Evolutionary conservation across 2,888 invertebrate genomes (phyloP).

Genomic region (Tuberolachnus salignus): DNA sequence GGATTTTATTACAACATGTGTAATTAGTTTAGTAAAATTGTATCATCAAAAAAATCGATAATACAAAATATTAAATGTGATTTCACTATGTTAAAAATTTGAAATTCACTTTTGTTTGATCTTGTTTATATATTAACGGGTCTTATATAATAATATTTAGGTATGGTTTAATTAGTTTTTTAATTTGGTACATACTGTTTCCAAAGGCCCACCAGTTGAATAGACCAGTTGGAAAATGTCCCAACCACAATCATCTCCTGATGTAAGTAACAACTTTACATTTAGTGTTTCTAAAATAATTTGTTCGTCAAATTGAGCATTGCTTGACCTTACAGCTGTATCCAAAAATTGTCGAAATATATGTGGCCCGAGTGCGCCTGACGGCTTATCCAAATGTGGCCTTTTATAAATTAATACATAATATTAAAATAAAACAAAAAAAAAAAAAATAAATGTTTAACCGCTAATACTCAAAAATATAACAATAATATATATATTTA

Average conservation of each 20-base stretch:
- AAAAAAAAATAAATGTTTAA: too few relatives aligned
- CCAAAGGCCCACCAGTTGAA: constrained; percentile 85
- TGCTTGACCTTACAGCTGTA: constrained; percentile 86
- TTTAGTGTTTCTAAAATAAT: constrained; percentile 88
- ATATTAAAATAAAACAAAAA: too few relatives aligned
- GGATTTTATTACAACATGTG: background rate
- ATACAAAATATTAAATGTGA: too few relatives aligned
- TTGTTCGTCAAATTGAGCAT: constrained; percentile 90
- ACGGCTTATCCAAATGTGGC: constrained; percentile 86
- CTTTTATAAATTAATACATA: constrained; percentile 64
- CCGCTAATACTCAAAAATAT: too few relatives aligned
- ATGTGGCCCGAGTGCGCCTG: constrained; percentile 83
- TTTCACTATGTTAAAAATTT: too few relatives aligned
- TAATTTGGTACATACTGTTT: constrained; percentile 68
- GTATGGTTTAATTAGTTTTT: background rate
- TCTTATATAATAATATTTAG: too few relatives aligned
- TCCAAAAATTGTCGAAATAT: constrained; percentile 85
- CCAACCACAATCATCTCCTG: constrained; percentile 82
- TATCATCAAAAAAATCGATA: too few relatives aligned
- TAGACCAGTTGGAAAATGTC: constrained; percentile 89
- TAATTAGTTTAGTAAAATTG: too few relatives aligned
- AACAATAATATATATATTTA: too few relatives aligned
- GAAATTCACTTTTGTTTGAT: too few relatives aligned
- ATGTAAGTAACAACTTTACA: constrained; percentile 73
- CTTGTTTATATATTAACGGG: too few relatives aligned